Base-by-base conservation (phyloP, 2,797 vertebrate species). In the Hylomyscus alleni region DNA sequence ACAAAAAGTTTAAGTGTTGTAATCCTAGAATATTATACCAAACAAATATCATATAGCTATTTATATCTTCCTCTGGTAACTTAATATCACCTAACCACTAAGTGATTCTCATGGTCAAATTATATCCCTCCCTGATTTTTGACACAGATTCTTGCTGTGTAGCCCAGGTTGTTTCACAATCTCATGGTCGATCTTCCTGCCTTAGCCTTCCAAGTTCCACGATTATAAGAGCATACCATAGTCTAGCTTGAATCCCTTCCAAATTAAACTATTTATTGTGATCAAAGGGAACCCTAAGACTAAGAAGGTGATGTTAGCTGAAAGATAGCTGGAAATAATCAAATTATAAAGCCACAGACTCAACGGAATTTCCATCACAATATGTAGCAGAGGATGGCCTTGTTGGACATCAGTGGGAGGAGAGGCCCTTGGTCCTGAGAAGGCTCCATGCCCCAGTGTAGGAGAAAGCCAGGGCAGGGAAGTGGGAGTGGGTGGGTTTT, bases 241-340 rank as follows among this genome's bases (percentile, higher is more conserved):
- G 15, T 15, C 31, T 10, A 11, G 22, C 67, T 47, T 4, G 4
- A 58, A 50, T 50, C 12, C 24, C 52, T 72, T 82, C 96, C 50
- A 20, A 93, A 95, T 89, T 58, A 93, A 97, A 94, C 86, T 94
- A 75, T 76, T 78, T 93, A 29, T 78, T 67, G 60, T 95, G 76
- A 37, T 40, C n/a, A 87, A 89, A 86, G 90, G 62, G 50, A 89
- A 85, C n/a, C 19, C 77, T 91, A 82, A 77, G 97, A 62, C 29
- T 54, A 90, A 85, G 58, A 85, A 92, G 5, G 67, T 47, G 1
- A 1, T 54, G n/a, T 84, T 91, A 80, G 47, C 50, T 52, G 62
- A 94, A 95, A 24, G 65, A 47, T 24, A 92, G 37, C 62, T 83
- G 54, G 90, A 95, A 91, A 90, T 24, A 73, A 89, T 65, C 24